These are phyloP conservation scores for Papilio protenor DNA, from an alignment of 2,888 invertebrate genomes.

Conservation along the genomic window DNA sequence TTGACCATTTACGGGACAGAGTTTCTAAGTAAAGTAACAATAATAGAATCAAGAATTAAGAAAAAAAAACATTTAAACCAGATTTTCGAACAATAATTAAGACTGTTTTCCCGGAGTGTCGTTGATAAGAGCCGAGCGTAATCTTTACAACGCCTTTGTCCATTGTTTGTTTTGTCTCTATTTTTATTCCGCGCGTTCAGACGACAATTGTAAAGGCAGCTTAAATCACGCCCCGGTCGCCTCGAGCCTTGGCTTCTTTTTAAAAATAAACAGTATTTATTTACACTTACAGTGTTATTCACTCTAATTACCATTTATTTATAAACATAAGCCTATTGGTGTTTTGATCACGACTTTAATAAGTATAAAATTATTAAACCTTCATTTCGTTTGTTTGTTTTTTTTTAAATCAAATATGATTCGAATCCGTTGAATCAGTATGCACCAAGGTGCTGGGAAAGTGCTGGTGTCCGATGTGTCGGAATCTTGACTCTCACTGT, in stretches of 20 bases:
- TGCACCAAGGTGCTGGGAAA: no score
- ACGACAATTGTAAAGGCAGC: not conserved
- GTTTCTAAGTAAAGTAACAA: not conserved
- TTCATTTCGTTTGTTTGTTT: no score
- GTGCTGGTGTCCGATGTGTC: not conserved
- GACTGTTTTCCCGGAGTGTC: not conserved
- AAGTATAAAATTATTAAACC: no score
- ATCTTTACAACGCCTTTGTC: constrained; percentile 22
- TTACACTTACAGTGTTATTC: not conserved
- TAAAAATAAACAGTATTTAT: not conserved
- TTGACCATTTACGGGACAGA: not conserved
- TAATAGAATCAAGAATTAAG: not conserved
- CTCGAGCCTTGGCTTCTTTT: not conserved
- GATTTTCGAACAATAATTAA: not conserved
- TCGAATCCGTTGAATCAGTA: not conserved
- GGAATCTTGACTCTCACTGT: not conserved
- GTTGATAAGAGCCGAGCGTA: constrained; percentile 14
- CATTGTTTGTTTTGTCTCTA: constrained; percentile 15
- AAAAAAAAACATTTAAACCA: not conserved
- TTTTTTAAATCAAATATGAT: no score
- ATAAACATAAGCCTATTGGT: not conserved
- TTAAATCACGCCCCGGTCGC: not conserved
- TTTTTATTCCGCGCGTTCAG: constrained; percentile 7
- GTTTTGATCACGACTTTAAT: not conserved
- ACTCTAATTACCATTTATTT: not conserved